These are phyloP conservation scores for Hydrophis major DNA, from an alignment of 2,797 vertebrate species.

Conservation along the genomic window DNA sequence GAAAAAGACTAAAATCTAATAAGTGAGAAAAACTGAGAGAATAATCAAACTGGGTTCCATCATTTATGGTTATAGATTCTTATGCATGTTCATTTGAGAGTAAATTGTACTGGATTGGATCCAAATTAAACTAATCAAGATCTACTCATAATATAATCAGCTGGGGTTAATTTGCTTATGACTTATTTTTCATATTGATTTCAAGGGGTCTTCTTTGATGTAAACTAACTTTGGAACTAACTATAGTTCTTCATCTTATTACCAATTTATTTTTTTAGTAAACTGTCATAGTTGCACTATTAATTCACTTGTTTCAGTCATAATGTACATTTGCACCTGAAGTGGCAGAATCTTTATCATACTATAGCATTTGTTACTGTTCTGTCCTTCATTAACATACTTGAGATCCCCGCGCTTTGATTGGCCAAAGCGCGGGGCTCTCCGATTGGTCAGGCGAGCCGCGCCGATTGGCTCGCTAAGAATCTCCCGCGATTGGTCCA, in stretches of 20 bases:
- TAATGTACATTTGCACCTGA: neutral
- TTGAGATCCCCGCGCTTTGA: no score
- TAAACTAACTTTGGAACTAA: neutral
- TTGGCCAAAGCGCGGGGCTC: no score
- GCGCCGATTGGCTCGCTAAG: no score
- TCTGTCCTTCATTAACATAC: no score
- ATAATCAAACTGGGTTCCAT: neutral
- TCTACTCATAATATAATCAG: neutral
- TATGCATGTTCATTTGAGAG: neutral
- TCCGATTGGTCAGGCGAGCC: no score
- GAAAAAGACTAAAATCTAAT: neutral
- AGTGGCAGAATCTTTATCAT: neutral
- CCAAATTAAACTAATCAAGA: neutral
- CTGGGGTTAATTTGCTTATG: neutral
- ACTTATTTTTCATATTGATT: neutral
- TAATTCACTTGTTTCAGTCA: neutral
- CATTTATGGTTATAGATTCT: neutral
- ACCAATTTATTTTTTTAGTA: neutral
- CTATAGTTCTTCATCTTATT: neutral
- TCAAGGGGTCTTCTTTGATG: no score
- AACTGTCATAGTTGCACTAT: neutral
- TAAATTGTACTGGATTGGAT: neutral
- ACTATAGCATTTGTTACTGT: neutral
- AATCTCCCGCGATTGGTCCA: no score
- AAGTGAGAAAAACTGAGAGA: neutral